These are phyloP conservation scores for Polyergus mexicanus DNA, from an alignment of 1,140 invertebrate species.

Conservation along the genomic window DNA sequence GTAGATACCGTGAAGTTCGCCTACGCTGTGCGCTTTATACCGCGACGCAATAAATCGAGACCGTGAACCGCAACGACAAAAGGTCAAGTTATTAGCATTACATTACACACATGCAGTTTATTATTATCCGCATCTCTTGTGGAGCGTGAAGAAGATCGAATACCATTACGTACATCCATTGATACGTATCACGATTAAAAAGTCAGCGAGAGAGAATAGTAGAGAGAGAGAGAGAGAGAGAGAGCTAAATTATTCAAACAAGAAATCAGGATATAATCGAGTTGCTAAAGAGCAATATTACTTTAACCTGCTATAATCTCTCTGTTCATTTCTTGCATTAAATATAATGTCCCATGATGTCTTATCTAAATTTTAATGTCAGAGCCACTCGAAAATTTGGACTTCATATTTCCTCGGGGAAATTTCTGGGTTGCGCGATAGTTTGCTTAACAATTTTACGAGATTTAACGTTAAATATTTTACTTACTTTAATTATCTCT, in stretches of 20 bases:
- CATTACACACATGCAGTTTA: slow-evolving; percentile 29
- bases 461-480: slow-evolving; percentile 17
- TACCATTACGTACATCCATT: slow-evolving; percentile 13
- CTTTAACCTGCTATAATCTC: neutral
- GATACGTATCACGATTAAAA: neutral
- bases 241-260: slow-evolving; percentile 1
- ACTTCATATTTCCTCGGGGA: neutral
- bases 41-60: slow-evolving; percentile 57
- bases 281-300: neutral
- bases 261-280: slow-evolving; percentile 9
- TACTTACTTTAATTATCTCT: neutral
- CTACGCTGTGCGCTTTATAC: slow-evolving; percentile 39
- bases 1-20: slow-evolving; percentile 48
- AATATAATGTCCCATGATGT: neutral
- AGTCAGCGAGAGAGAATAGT: neutral
- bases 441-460: neutral
- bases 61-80: slow-evolving; percentile 57
- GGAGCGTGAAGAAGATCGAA: slow-evolving; percentile 49
- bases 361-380: slow-evolving; percentile 1
- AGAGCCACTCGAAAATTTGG: neutral
- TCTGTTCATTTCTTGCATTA: neutral
- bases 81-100: slow-evolving; percentile 62
- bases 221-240: too few relatives aligned
- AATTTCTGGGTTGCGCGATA: neutral
- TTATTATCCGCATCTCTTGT: slow-evolving; percentile 37